Conservation (phyloP, 2,797 vertebrate genomes). For the Sebastes taczanowskii region DNA sequence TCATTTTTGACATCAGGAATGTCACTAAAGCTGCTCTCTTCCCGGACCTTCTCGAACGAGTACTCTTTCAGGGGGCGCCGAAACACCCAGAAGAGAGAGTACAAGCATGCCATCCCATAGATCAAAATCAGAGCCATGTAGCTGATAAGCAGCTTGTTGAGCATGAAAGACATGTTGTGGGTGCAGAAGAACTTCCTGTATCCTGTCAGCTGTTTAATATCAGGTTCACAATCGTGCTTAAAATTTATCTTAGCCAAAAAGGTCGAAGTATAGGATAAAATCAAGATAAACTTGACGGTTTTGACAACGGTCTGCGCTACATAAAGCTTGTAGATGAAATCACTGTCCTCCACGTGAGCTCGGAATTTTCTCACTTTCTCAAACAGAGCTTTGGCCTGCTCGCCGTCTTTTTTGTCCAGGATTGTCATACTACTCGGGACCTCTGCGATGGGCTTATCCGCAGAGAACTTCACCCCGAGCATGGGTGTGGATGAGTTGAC, state of each 20-base stretch:
- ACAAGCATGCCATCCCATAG: slow-evolving; percentile 94
- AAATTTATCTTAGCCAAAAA: slow-evolving; percentile 92
- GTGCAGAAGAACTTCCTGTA: slow-evolving; percentile 92
- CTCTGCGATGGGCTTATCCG: slow-evolving; percentile 90
- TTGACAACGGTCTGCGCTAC: slow-evolving; percentile 95
- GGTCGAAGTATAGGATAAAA: slow-evolving; percentile 93
- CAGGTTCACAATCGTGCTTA: slow-evolving; percentile 85
- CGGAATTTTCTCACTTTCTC: slow-evolving; percentile 98
- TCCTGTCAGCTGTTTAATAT: slow-evolving; percentile 91
- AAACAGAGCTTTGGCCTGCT: slow-evolving; percentile 97
- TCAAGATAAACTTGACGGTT: slow-evolving; percentile 95
- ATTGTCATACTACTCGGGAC: slow-evolving; percentile 94
- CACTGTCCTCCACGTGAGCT: slow-evolving; percentile 96
- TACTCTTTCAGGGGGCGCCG: slow-evolving; percentile 96
- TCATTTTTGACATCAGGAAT: slow-evolving; percentile 99
- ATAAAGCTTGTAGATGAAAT: slow-evolving; percentile 97
- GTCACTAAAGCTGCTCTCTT: slow-evolving; percentile 98
- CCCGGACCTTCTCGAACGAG: slow-evolving; percentile 96
- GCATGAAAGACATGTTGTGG: slow-evolving; percentile 97
- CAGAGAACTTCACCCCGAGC: slow-evolving; percentile 91
- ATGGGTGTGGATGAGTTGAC: slow-evolving; percentile 89
- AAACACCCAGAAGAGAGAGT: slow-evolving; percentile 97
- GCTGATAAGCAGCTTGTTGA: slow-evolving; percentile 93
- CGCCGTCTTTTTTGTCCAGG: slow-evolving; percentile 97
- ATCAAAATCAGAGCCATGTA: slow-evolving; percentile 95